phyloP scores from a whole-genome alignment of 2,888 invertebrate species.

The Leptothorax acervorum region DNA sequence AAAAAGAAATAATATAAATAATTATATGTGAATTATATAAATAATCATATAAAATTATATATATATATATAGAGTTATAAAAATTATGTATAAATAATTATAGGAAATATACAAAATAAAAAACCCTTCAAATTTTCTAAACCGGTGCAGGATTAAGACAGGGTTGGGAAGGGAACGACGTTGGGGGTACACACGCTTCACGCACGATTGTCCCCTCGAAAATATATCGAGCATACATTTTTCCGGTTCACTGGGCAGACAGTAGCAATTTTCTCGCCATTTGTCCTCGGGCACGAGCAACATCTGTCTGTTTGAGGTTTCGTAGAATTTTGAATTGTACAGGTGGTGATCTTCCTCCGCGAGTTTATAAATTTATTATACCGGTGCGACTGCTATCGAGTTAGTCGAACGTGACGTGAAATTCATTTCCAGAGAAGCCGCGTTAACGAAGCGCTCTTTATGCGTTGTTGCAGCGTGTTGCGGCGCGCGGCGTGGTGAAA shows the following conservation, averaged over 20 bases:
- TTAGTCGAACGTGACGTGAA: slow-evolving; percentile 1
- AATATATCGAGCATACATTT: slow-evolving; percentile 49
- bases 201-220: slow-evolving; percentile 31
- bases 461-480: slow-evolving; percentile 40
- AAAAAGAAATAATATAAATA: neutral
- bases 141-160: neutral
- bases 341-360: neutral
- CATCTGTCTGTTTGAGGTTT: neutral
- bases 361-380: slow-evolving; percentile 36
- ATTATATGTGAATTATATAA: no score
- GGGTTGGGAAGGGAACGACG: neutral
- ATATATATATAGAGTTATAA: no score
- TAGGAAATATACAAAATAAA: neutral
- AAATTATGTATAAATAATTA: neutral
- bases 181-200: slow-evolving; percentile 14
- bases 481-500: neutral
- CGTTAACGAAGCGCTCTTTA: slow-evolving; percentile 15
- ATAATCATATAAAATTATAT: no score
- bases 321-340: slow-evolving; percentile 19
- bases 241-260: slow-evolving; percentile 30
- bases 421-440: neutral
- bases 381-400: slow-evolving; percentile 6
- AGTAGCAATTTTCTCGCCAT: slow-evolving; percentile 35
- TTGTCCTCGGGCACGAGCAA: slow-evolving; percentile 20
- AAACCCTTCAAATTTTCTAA: neutral